Evolutionary conservation across 92 coral and sea anemone species (phyloP).

Genomic region (Porites rus): DNA sequence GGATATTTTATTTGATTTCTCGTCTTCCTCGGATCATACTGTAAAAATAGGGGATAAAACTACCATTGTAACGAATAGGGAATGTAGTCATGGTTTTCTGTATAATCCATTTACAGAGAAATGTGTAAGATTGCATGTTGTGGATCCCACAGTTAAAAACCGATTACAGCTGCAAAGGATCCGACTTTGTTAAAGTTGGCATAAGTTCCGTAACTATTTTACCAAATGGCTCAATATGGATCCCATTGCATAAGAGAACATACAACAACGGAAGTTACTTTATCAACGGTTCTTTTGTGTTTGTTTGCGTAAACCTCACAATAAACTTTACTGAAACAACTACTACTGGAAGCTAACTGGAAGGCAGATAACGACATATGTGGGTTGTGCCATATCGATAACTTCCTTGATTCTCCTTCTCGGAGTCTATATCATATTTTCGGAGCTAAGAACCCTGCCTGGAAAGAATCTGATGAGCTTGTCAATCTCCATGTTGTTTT

Average conservation of each 20-base stretch:
- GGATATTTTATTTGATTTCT: slow-evolving; percentile 31
- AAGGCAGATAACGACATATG: slow-evolving; percentile 36
- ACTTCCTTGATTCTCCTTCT: slow-evolving; percentile 52
- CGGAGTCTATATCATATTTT: slow-evolving; percentile 35
- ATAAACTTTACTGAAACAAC: background rate
- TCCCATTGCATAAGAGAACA: background rate
- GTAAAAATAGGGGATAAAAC: background rate
- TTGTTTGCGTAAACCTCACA: slow-evolving; percentile 26
- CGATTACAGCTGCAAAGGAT: background rate
- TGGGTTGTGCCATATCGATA: slow-evolving; percentile 62
- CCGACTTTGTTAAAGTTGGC: slow-evolving; percentile 8
- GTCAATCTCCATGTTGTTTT: slow-evolving; percentile 55
- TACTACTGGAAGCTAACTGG: background rate
- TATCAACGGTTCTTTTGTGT: slow-evolving; percentile 23
- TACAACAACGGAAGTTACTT: slow-evolving; percentile 10
- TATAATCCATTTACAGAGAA: slow-evolving; percentile 37
- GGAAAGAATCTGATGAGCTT: slow-evolving; percentile 74
- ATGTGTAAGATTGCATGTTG: too few species aligned
- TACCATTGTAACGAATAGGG: background rate
- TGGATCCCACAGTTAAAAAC: too few species aligned
- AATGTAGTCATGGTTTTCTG: background rate
- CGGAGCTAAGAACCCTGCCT: slow-evolving; percentile 71
- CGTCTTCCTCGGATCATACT: slow-evolving; percentile 1
- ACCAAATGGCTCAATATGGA: slow-evolving; percentile 32
- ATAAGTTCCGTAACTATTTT: background rate